These are phyloP conservation scores for Procambarus clarkii DNA, from an alignment of 1,140 invertebrate species.

Conservation along the genomic window DNA sequence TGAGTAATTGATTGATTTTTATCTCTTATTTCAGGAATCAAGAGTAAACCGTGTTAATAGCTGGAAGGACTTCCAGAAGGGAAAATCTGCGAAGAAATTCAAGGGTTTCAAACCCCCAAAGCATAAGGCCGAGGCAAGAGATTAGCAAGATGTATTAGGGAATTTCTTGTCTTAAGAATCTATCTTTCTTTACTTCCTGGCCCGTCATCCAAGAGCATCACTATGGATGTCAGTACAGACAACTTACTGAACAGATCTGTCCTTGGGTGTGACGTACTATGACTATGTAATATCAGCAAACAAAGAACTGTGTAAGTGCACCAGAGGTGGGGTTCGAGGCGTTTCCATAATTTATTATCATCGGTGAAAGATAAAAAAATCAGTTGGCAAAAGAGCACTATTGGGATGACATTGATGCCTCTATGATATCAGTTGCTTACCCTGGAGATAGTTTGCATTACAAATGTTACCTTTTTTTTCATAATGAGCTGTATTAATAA, in stretches of 20 bases:
- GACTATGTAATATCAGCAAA: not conserved
- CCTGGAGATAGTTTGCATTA: not conserved
- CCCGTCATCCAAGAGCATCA: not conserved
- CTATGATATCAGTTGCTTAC: not conserved
- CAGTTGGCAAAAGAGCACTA: not conserved
- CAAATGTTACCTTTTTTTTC: not conserved
- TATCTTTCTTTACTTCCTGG: not conserved
- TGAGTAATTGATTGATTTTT: no score
- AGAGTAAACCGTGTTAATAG: slow-evolving; percentile 94
- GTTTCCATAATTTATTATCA: not conserved
- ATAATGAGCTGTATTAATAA: not conserved
- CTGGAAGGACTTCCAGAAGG: slow-evolving; percentile 92
- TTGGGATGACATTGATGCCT: not conserved
- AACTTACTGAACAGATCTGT: not conserved
- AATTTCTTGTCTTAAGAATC: not conserved
- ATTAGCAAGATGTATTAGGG: slow-evolving; percentile 29
- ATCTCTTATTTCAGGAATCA: slow-evolving; percentile 83
- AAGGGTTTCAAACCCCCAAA: slow-evolving; percentile 91
- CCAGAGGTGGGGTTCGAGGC: not conserved
- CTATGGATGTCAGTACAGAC: not conserved
- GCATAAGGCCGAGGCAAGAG: slow-evolving; percentile 94
- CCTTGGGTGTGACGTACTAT: not conserved
- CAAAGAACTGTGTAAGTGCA: not conserved
- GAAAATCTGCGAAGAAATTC: slow-evolving; percentile 72
- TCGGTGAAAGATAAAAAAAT: not conserved